Percentiles rank a stretch among this genome's conserved stretches.
Evolutionary conservation across 2,888 invertebrate species (phyloP).

Genomic region (Sycophila texana): DNA sequence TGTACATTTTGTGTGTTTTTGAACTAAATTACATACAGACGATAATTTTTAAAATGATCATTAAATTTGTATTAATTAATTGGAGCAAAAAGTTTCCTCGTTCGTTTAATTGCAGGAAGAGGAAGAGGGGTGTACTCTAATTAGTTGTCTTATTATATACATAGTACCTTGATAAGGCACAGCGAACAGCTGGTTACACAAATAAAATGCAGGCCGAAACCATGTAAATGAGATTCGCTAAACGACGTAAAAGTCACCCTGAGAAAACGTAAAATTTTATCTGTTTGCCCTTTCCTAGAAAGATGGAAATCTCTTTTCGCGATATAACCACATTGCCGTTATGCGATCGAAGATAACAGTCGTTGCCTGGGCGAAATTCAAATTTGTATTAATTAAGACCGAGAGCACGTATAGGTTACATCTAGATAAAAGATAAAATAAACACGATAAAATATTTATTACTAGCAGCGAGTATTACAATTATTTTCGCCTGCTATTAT

Average conservation of each 20-base stretch:
- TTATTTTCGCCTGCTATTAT: too few species aligned
- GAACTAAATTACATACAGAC: too few species aligned
- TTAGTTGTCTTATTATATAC: slow-evolving; percentile 47
- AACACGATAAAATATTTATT: not conserved
- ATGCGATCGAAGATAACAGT: not conserved
- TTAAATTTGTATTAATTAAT: not conserved
- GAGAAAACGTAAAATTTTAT: not conserved
- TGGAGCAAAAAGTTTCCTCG: slow-evolving; percentile 5
- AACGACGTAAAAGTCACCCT: slow-evolving; percentile 1
- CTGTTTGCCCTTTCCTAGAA: not conserved
- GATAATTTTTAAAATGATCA: not conserved
- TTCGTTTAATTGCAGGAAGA: not conserved
- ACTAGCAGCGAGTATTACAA: not conserved
- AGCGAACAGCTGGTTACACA: not conserved
- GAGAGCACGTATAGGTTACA: not conserved
- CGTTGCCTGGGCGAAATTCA: not conserved
- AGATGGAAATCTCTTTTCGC: not conserved
- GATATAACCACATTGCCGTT: not conserved
- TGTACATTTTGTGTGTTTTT: too few species aligned
- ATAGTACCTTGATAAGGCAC: slow-evolving; percentile 24
- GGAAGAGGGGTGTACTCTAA: slow-evolving; percentile 20
- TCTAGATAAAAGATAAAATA: not conserved
- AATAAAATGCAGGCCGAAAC: slow-evolving; percentile 4
- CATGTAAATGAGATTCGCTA: slow-evolving; percentile 31
- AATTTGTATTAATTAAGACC: slow-evolving; percentile 11